Evolutionary conservation across 1,140 invertebrate genomes (phyloP).

Genomic region (Ceratina calcarata): DNA sequence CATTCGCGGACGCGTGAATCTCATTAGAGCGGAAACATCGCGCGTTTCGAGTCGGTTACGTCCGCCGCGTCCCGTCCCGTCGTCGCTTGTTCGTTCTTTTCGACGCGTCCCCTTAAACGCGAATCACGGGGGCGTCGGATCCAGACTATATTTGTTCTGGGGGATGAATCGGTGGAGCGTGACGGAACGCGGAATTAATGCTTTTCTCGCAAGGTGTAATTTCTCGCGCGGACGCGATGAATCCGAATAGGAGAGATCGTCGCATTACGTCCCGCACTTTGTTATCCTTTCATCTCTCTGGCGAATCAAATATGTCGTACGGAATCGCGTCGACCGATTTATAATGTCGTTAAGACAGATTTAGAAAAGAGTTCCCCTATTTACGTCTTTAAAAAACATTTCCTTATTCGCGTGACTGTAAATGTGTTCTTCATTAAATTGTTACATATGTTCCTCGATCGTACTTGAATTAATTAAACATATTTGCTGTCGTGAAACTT

Average conservation of each 20-base stretch:
- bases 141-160: neutral
- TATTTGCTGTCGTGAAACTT: too few species aligned
- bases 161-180: neutral
- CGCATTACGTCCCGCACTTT: neutral
- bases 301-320: too few species aligned
- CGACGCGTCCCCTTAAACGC: neutral
- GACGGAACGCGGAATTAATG: neutral
- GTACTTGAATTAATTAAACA: too few species aligned
- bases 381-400: too few species aligned
- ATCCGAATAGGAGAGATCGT: neutral
- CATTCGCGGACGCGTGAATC: conserved; percentile 35
- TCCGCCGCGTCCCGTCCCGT: neutral
- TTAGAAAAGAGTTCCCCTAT: too few species aligned
- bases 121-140: neutral
- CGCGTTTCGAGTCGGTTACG: conserved; percentile 27
- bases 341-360: too few species aligned
- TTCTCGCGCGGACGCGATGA: neutral
- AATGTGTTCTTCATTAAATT: too few species aligned
- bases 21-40: conserved; percentile 32
- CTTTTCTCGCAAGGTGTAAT: neutral
- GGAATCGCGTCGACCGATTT: too few species aligned
- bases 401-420: too few species aligned
- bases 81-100: conserved; percentile 1
- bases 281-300: neutral
- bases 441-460: too few species aligned